These are phyloP conservation scores for Pholis gunnellus DNA, from an alignment of 2,113 vertebrate genomes.

Conservation along the genomic window DNA sequence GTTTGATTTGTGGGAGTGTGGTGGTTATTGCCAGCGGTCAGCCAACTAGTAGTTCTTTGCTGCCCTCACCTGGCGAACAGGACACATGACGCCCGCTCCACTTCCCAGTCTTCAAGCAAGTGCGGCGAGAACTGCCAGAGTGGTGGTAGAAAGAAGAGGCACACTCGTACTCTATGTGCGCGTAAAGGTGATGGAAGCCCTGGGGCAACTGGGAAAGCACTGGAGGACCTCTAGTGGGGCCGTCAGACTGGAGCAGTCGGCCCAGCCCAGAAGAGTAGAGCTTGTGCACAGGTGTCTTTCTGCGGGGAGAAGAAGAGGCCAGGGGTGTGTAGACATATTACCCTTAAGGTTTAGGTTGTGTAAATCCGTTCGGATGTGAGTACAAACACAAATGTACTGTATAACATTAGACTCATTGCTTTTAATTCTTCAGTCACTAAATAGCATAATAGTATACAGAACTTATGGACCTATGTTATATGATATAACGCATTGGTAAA, in stretches of 20 bases:
- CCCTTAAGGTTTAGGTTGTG: not conserved
- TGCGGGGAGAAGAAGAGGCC: slow-evolving; percentile 65
- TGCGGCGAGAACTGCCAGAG: slow-evolving; percentile 92
- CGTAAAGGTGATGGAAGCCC: slow-evolving; percentile 93
- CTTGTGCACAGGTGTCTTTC: slow-evolving; percentile 93
- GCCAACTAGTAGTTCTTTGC: slow-evolving; percentile 47
- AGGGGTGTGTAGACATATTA: not conserved
- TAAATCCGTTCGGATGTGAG: not conserved
- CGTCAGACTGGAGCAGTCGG: slow-evolving; percentile 75
- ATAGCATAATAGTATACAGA: not conserved
- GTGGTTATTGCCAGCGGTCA: not conserved
- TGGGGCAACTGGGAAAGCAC: slow-evolving; percentile 86
- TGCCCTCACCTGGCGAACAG: slow-evolving; percentile 93
- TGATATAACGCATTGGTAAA: not conserved
- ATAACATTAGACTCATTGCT: not conserved
- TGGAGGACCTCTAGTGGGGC: slow-evolving; percentile 86
- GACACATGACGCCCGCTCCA: slow-evolving; percentile 97
- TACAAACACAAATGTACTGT: not conserved
- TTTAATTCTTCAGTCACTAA: not conserved
- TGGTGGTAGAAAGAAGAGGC: slow-evolving; percentile 93
- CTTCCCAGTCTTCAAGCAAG: slow-evolving; percentile 95
- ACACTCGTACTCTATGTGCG: slow-evolving; percentile 95
- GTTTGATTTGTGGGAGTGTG: not conserved
- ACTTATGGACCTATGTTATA: not conserved
- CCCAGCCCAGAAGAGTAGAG: slow-evolving; percentile 89